phyloP scores from a whole-genome alignment of 92 coral and sea anemone species.

The Bergia sp. region DNA sequence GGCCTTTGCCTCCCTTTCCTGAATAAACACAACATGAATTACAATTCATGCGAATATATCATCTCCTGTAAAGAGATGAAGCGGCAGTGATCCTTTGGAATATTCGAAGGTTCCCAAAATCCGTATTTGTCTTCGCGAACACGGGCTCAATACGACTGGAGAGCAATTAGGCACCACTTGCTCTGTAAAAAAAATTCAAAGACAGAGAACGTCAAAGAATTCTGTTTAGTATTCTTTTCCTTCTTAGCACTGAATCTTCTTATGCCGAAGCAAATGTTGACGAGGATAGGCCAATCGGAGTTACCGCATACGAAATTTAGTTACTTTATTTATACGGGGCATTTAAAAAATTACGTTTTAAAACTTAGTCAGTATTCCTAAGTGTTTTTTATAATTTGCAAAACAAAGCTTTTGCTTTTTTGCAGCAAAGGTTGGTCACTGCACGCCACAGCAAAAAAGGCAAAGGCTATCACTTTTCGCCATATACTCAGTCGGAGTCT shows the following conservation, averaged over 20 bases:
- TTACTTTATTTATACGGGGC: background rate
- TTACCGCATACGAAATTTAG: background rate
- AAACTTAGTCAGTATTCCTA: too few species aligned
- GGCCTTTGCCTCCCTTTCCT: background rate
- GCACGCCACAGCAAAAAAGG: background rate
- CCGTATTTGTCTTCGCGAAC: slow-evolving; percentile 26
- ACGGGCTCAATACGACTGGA: slow-evolving; percentile 15
- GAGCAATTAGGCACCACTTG: slow-evolving; percentile 47
- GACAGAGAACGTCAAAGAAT: background rate
- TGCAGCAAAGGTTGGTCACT: background rate
- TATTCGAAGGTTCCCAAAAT: background rate
- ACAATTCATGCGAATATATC: slow-evolving; percentile 36
- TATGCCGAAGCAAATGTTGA: too few species aligned
- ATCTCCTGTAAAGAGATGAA: slow-evolving; percentile 38
- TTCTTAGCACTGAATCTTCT: background rate
- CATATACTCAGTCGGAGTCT: background rate
- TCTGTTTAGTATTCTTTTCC: background rate
- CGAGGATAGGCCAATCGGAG: too few species aligned
- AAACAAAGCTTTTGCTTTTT: too few species aligned
- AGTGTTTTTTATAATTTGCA: too few species aligned
- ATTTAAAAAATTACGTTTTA: too few species aligned
- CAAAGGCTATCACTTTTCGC: background rate
- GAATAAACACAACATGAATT: background rate
- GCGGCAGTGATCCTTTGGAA: slow-evolving; percentile 10
- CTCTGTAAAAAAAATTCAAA: background rate